Percentiles rank a stretch among this genome's conserved stretches.
phyloP scores from a whole-genome alignment of 2,888 invertebrate species.

The Tanaodytes sp. region DNA sequence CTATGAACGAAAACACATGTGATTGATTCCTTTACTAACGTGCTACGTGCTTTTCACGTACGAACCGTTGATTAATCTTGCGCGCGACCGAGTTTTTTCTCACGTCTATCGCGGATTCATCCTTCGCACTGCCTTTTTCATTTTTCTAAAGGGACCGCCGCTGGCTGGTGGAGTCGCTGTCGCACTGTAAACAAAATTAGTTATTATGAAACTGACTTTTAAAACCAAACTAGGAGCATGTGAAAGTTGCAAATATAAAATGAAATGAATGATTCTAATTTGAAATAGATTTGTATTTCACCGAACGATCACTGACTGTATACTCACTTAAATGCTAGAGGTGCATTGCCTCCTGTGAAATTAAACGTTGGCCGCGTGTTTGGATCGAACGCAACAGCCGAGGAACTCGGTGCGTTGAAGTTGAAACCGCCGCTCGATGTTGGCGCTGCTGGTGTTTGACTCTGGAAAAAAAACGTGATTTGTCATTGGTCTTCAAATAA shows the following conservation, averaged over 20 bases:
- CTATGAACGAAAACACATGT: conserved; percentile 7
- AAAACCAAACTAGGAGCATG: too few relatives aligned
- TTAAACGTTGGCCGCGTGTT: conserved; percentile 74
- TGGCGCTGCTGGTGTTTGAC: conserved; percentile 25
- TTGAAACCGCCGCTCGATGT: conserved; percentile 65
- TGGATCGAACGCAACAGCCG: conserved; percentile 70
- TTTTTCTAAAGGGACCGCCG: conserved; percentile 68
- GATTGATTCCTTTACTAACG: conserved; percentile 4
- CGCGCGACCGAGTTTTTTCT: conserved; percentile 5
- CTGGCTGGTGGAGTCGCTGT: conserved; percentile 49
- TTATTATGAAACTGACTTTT: too few relatives aligned
- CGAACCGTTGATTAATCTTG: conserved; percentile 22
- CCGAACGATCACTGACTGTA: too few relatives aligned
- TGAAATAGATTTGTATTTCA: too few relatives aligned
- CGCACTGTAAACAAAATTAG: too few relatives aligned
- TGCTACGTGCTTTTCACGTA: conserved; percentile 45
- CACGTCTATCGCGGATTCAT: conserved; percentile 63
- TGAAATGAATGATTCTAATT: too few relatives aligned
- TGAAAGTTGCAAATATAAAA: too few relatives aligned
- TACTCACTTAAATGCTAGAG: conserved; percentile 74
- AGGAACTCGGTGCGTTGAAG: conserved; percentile 63
- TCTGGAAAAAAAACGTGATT: not conserved
- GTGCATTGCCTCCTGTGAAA: conserved; percentile 73
- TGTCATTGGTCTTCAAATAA: too few relatives aligned
- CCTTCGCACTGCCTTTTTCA: conserved; percentile 74